These are phyloP conservation scores for Dunckerocampus dactyliophorus DNA, from an alignment of 2,113 vertebrate species.

Conservation along the genomic window DNA sequence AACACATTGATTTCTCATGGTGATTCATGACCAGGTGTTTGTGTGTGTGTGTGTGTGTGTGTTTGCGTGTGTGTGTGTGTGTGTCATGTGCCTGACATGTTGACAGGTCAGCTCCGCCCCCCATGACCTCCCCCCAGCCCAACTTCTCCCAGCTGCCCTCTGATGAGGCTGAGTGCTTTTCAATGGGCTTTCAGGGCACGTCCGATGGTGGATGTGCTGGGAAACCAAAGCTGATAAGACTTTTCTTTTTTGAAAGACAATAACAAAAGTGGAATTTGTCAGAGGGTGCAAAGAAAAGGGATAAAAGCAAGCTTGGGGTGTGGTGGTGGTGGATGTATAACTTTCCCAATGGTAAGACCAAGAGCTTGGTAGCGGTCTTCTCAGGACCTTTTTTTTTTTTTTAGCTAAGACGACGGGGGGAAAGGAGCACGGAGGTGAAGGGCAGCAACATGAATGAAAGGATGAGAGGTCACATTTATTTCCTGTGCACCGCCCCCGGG, in stretches of 20 bases:
- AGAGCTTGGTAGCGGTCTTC: too few species aligned
- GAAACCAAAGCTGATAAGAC: slow-evolving; percentile 28
- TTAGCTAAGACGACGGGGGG: too few species aligned
- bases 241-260: not conserved
- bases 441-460: too few species aligned
- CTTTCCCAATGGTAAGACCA: too few species aligned
- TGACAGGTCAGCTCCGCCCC: slow-evolving; percentile 67
- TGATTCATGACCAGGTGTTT: slow-evolving; percentile 25
- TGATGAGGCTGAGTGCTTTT: slow-evolving; percentile 69
- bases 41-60: slow-evolving; percentile 2
- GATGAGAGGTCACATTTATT: slow-evolving; percentile 63
- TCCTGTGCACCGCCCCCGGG: slow-evolving; percentile 52
- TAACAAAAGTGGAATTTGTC: slow-evolving; percentile 18
- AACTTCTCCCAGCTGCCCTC: slow-evolving; percentile 61
- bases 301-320: slow-evolving; percentile 37
- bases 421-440: too few species aligned
- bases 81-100: slow-evolving; percentile 62
- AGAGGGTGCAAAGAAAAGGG: slow-evolving; percentile 41
- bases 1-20: slow-evolving; percentile 22
- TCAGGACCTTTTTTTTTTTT: too few species aligned
- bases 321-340: slow-evolving; percentile 20
- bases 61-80: slow-evolving; percentile 24
- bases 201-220: slow-evolving; percentile 39
- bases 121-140: slow-evolving; percentile 6
- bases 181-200: slow-evolving; percentile 56